Evolutionary conservation across 2,797 vertebrate genomes (phyloP).

Genomic region (Anableps anableps): DNA sequence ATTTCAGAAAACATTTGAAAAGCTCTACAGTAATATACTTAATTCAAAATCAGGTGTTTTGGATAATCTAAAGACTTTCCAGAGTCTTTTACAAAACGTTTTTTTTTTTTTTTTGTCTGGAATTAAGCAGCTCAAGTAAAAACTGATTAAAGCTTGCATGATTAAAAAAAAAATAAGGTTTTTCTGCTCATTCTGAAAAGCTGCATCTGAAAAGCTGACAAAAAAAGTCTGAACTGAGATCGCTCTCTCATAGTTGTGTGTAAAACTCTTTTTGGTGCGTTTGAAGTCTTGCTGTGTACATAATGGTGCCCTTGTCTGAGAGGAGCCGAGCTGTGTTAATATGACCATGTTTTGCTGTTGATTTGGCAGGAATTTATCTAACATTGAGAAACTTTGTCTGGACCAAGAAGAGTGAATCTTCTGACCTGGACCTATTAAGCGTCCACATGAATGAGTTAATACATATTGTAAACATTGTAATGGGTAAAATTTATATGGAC

Average conservation of each 20-base stretch:
- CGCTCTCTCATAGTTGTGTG: background rate
- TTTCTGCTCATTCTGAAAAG: background rate
- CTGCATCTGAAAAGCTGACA: background rate
- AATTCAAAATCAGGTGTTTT: background rate
- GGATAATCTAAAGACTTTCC: conserved; percentile 20
- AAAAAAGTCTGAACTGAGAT: background rate
- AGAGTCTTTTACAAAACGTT: conserved; percentile 4
- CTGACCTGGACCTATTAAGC: background rate
- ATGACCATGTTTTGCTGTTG: background rate
- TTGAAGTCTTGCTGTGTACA: background rate
- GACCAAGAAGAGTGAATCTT: background rate
- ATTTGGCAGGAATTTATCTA: background rate
- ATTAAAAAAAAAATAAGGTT: background rate
- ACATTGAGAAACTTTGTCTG: background rate
- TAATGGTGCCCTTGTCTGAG: background rate
- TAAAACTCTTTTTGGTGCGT: background rate
- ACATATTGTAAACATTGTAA: background rate
- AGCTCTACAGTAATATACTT: background rate
- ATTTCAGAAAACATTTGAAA: background rate
- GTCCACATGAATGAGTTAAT: background rate
- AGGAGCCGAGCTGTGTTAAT: background rate
- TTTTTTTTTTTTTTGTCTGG: conserved; percentile 15
- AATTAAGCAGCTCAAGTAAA: conserved; percentile 5
- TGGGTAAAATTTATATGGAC: background rate
- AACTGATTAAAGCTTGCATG: background rate